phyloP scores from a whole-genome alignment of 2,113 vertebrate species.

The Hirundichthys speculiger region DNA sequence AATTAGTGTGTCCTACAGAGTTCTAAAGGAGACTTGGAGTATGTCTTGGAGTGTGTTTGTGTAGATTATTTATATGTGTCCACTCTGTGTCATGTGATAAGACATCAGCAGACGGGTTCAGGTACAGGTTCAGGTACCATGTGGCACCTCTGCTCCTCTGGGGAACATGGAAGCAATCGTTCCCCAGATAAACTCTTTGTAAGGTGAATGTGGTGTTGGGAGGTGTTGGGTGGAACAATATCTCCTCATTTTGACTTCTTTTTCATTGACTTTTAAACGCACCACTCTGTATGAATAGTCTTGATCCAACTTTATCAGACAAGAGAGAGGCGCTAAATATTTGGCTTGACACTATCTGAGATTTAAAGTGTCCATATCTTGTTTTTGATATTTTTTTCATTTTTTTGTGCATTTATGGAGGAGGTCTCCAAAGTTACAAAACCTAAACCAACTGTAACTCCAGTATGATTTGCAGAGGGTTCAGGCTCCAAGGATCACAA shows the following conservation, averaged over 20 bases:
- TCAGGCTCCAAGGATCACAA: too few relatives aligned
- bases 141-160: constrained; percentile 53
- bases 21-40: too few relatives aligned
- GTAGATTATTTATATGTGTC: not conserved
- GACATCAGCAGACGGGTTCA: constrained; percentile 39
- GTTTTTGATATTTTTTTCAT: too few relatives aligned
- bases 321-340: not conserved
- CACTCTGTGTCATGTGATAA: constrained; percentile 27
- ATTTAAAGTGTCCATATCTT: too few relatives aligned
- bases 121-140: constrained; percentile 34
- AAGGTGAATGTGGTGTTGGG: constrained; percentile 29
- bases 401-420: too few relatives aligned
- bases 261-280: constrained; percentile 17
- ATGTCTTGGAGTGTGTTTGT: constrained; percentile 11
- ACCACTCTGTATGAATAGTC: constrained; percentile 15
- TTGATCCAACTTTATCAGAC: constrained; percentile 11
- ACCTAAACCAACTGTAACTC: too few relatives aligned
- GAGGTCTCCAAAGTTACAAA: too few relatives aligned
- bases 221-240: constrained; percentile 35
- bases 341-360: too few relatives aligned
- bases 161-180: constrained; percentile 48
- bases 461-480: too few relatives aligned
- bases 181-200: constrained; percentile 48
- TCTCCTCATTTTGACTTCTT: constrained; percentile 4
- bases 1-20: too few relatives aligned